Conservation (phyloP, 2,797 vertebrate genomes). For the Rhinoraja longicauda region DNA sequence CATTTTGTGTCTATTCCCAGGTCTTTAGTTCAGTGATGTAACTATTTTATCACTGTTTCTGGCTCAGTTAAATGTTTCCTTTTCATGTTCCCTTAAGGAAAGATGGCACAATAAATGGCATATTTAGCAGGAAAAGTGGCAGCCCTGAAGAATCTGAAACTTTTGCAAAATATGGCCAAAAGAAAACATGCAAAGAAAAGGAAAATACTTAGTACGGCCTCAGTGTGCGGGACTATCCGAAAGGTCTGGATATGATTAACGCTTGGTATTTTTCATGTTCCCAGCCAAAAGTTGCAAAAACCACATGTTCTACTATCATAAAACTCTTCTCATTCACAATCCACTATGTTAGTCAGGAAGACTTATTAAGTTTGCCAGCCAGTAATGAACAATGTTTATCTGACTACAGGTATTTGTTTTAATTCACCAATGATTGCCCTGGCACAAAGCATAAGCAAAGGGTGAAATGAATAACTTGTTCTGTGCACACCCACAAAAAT, state of each 20-base stretch:
- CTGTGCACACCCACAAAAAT: background rate
- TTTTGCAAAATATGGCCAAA: background rate
- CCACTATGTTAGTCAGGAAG: background rate
- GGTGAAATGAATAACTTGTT: background rate
- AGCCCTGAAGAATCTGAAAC: background rate
- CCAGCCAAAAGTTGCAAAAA: slow-evolving; percentile 62
- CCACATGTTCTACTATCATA: slow-evolving; percentile 58
- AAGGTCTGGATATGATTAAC: slow-evolving; percentile 54
- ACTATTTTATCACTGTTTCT: too few species aligned
- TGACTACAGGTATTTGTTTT: background rate
- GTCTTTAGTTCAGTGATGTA: too few species aligned
- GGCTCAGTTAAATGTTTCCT: background rate
- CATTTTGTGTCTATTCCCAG: too few species aligned
- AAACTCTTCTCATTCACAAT: slow-evolving; percentile 41
- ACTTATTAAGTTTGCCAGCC: background rate
- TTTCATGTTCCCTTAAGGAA: background rate
- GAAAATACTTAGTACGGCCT: background rate
- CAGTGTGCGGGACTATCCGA: background rate
- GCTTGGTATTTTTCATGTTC: slow-evolving; percentile 57
- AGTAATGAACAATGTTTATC: background rate
- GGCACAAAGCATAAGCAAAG: background rate
- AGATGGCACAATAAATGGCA: background rate
- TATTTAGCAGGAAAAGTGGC: background rate
- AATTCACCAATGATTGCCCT: background rate
- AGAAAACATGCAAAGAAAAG: background rate